Evolutionary conservation across 1,140 invertebrate genomes (phyloP).

Genomic region (Heliconius himera): DNA sequence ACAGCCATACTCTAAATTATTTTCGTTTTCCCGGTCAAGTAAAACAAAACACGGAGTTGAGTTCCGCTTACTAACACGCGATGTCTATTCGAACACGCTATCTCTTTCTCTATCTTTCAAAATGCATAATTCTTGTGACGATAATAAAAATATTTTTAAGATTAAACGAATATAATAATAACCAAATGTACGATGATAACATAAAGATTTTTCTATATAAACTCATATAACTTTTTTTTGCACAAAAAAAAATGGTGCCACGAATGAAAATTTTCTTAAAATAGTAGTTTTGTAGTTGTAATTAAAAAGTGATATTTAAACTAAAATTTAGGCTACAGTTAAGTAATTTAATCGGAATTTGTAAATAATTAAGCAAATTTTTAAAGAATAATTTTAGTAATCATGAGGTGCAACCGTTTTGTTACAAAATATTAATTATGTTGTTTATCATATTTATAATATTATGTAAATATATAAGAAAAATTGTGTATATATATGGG

Average conservation of each 20-base stretch:
- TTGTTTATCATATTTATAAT: slow-evolving; percentile 14
- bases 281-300: background rate
- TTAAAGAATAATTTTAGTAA: background rate
- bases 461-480: slow-evolving; percentile 46
- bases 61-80: background rate
- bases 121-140: background rate
- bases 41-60: background rate
- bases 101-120: background rate
- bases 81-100: background rate
- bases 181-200: background rate
- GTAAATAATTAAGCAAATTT: background rate
- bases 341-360: background rate
- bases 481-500: slow-evolving; percentile 53
- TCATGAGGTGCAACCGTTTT: background rate
- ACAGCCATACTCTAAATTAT: no score
- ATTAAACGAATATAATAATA: background rate
- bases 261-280: background rate
- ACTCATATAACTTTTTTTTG: background rate
- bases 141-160: background rate
- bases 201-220: background rate
- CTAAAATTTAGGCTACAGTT: background rate
- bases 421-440: background rate
- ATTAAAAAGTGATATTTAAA: slow-evolving; percentile 13
- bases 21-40: no score
- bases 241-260: background rate